These are phyloP conservation scores for Chamaetylas fuelleborni DNA, from an alignment of 2,113 vertebrate genomes.

Conservation along the genomic window DNA sequence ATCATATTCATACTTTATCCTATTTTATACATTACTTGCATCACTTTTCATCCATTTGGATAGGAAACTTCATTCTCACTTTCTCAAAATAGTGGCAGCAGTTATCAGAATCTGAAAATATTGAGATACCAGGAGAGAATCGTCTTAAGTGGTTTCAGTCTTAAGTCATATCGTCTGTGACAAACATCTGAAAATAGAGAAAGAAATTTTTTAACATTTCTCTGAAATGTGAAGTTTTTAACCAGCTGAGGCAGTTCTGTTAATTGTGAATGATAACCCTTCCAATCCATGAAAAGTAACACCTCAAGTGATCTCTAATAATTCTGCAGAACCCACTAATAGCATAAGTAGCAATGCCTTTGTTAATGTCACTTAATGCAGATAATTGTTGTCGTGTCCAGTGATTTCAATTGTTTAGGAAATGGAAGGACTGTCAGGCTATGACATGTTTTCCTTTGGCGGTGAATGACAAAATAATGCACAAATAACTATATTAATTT, in stretches of 20 bases:
- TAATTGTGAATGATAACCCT: not conserved
- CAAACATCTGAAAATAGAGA: not conserved
- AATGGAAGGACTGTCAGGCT: not conserved
- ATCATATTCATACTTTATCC: not conserved
- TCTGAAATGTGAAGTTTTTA: not conserved
- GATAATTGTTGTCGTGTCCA: not conserved
- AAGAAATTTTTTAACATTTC: not conserved
- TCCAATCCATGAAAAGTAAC: not conserved
- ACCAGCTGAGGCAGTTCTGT: not conserved
- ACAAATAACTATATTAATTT: not conserved
- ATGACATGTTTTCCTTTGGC: not conserved
- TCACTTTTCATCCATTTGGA: not conserved
- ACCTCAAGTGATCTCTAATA: not conserved
- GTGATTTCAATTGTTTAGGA: not conserved
- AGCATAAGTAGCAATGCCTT: not conserved
- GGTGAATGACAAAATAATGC: not conserved
- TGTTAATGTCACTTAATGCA: not conserved
- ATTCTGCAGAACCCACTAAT: not conserved
- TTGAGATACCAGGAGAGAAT: not conserved
- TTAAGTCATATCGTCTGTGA: not conserved
- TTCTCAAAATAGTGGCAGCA: not conserved
- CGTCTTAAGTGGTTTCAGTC: not conserved
- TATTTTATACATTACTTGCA: not conserved
- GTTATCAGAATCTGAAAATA: not conserved
- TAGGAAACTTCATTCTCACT: not conserved